Conservation (phyloP, 2,797 vertebrate genomes). For the Enteromius thamalakanensis region DNA sequence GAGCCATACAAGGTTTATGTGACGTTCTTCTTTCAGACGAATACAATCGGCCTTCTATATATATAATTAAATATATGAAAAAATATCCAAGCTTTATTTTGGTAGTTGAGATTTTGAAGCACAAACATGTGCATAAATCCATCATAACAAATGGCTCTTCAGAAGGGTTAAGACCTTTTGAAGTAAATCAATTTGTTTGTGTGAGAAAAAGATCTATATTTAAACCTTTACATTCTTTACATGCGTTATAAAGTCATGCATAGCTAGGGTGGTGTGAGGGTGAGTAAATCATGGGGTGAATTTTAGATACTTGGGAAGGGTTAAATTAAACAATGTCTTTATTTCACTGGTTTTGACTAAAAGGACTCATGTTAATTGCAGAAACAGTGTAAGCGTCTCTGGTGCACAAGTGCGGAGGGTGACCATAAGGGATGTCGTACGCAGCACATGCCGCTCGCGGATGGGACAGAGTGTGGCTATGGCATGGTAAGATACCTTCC, state of each 20-base stretch:
- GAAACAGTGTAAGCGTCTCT: constrained; percentile 95
- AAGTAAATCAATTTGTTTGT: too few relatives aligned
- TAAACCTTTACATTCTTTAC: too few relatives aligned
- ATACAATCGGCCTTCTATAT: too few relatives aligned
- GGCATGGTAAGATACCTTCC: constrained; percentile 86
- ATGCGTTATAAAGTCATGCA: background rate
- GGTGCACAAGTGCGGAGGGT: constrained; percentile 93
- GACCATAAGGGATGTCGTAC: constrained; percentile 93
- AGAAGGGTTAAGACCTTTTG: too few relatives aligned
- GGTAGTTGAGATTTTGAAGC: too few relatives aligned
- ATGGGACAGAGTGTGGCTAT: constrained; percentile 90
- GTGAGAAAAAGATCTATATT: too few relatives aligned
- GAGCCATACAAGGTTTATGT: too few relatives aligned
- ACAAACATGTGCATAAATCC: too few relatives aligned
- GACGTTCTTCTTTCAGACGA: too few relatives aligned
- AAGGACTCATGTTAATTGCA: constrained; percentile 61
- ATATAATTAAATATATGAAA: too few relatives aligned
- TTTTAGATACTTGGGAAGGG: background rate
- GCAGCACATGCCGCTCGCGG: constrained; percentile 96
- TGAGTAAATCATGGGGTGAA: background rate
- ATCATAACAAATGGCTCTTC: too few relatives aligned
- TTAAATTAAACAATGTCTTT: background rate
- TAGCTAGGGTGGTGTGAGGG: background rate
- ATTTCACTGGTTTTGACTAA: constrained; percentile 5
- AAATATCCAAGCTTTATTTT: too few relatives aligned